A percentile compares a stretch with the other conserved stretches of the same genome.
phyloP scores from a whole-genome alignment of 2,797 vertebrate genomes.

The Ceyx erithaca region DNA sequence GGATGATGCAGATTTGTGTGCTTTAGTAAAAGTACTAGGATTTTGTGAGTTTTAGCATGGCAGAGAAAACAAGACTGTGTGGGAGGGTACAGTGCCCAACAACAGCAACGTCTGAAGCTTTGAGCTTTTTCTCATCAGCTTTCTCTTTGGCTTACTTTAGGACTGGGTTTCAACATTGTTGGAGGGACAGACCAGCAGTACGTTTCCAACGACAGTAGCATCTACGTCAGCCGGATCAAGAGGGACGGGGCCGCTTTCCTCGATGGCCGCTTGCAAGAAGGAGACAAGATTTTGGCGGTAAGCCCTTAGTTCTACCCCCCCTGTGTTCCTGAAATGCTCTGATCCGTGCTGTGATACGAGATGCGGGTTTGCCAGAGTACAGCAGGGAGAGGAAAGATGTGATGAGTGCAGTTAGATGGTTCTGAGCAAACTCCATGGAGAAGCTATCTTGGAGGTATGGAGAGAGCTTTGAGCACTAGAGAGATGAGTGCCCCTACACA shows the following conservation, averaged over 20 bases:
- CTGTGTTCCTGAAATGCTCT: background rate
- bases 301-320: background rate
- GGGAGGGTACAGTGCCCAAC: background rate
- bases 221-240: constrained; percentile 95
- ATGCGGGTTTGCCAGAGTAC: background rate
- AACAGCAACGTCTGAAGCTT: background rate
- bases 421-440: background rate
- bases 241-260: constrained; percentile 90
- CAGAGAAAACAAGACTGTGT: background rate
- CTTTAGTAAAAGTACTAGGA: background rate
- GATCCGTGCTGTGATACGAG: background rate
- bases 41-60: background rate
- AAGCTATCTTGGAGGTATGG: background rate
- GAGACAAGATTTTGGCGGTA: constrained; percentile 95
- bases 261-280: constrained; percentile 92
- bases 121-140: constrained; percentile 30
- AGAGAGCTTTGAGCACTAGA: background rate
- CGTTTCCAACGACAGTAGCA: constrained; percentile 88
- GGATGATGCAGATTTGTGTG: background rate
- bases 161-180: constrained; percentile 97
- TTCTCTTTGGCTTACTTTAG: constrained; percentile 77
- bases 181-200: constrained; percentile 93
- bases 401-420: background rate
- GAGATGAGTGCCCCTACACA: background rate
- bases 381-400: background rate